phyloP scores from a whole-genome alignment of 2,888 invertebrate genomes.

The Antheraea yamamai region DNA sequence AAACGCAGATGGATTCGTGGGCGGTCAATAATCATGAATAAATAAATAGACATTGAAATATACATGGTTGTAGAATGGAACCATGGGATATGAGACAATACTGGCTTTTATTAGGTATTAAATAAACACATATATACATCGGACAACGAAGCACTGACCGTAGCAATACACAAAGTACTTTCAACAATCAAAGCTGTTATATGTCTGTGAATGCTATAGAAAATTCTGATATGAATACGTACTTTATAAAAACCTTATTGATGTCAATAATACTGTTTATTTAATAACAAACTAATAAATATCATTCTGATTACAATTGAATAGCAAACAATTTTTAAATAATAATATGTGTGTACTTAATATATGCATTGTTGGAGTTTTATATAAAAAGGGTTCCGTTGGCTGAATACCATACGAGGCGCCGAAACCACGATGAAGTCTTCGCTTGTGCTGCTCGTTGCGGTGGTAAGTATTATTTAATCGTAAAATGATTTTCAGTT shows the following conservation, averaged over 20 bases:
- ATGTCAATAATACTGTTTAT: not conserved
- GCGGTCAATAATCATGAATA: no score
- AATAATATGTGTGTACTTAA: not conserved
- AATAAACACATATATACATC: no score
- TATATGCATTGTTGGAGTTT: not conserved
- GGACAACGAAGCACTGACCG: no score
- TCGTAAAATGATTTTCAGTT: not conserved
- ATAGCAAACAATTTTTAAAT: not conserved
- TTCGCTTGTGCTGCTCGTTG: not conserved
- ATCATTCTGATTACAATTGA: not conserved
- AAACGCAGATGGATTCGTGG: no score
- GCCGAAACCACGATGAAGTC: not conserved
- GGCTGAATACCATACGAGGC: not conserved
- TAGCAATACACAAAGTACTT: no score
- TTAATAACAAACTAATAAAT: not conserved
- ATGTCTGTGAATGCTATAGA: not conserved
- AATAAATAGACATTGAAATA: no score
- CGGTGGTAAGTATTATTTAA: conserved; percentile 1
- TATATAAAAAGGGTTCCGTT: not conserved
- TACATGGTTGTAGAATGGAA: no score
- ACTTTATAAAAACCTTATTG: not conserved
- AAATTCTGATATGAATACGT: not conserved
- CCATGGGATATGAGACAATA: no score
- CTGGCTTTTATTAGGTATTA: no score
- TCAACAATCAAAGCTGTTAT: no score